These are phyloP conservation scores for Leptinotarsa rubiginosa DNA, from an alignment of 2,888 invertebrate species.

Conservation along the genomic window DNA sequence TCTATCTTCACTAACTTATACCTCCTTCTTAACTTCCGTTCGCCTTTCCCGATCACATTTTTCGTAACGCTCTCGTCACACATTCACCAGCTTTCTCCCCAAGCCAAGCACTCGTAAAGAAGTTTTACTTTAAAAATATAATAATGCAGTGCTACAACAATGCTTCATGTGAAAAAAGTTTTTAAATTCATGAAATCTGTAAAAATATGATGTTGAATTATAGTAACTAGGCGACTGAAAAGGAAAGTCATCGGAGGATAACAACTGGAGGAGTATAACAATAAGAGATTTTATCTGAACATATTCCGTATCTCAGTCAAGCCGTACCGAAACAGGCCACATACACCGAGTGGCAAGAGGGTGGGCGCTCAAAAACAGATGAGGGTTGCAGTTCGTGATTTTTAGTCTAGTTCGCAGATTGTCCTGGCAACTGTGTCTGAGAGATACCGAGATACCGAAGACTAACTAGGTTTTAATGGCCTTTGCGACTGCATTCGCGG, in stretches of 20 bases:
- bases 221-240: neutral
- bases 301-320: neutral
- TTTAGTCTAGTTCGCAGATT: constrained; percentile 62
- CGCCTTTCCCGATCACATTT: no score
- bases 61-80: no score
- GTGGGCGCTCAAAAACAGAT: constrained; percentile 31
- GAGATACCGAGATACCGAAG: constrained; percentile 58
- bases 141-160: no score
- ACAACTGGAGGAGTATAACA: neutral
- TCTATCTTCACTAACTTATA: no score
- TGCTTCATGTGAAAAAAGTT: no score
- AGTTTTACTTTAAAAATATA: no score
- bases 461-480: constrained; percentile 63
- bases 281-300: neutral
- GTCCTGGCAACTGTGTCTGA: constrained; percentile 59
- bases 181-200: no score
- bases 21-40: no score
- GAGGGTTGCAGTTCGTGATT: constrained; percentile 60
- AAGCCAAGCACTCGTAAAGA: no score
- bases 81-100: no score
- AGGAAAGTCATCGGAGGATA: neutral
- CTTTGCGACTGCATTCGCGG: constrained; percentile 44
- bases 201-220: no score
- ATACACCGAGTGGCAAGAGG: constrained; percentile 36
- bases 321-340: neutral